A percentile compares a stretch with the other conserved stretches of the same genome.
Evolutionary conservation across 2,888 invertebrate species (phyloP).

Genomic region (Drosophila testacea): DNA sequence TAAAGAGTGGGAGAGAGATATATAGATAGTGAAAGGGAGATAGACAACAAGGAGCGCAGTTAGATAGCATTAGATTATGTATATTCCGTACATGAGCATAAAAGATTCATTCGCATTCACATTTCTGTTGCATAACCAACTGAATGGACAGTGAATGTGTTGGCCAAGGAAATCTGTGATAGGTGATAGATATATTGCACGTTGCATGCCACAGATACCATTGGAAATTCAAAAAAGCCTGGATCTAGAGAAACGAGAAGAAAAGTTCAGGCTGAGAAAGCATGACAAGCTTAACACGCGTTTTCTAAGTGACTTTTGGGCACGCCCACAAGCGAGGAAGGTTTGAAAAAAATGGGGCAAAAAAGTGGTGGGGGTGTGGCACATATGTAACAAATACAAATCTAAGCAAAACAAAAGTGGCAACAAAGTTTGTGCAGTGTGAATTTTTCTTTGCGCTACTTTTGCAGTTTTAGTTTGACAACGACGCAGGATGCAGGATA

Average conservation of each 20-base stretch:
- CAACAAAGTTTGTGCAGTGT: conserved; percentile 67
- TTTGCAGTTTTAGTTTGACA: conserved; percentile 47
- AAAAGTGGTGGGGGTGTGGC: too few species aligned
- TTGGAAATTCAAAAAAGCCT: conserved; percentile 8
- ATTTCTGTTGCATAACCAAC: conserved; percentile 46
- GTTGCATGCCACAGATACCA: conserved; percentile 4
- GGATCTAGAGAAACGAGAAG: not conserved
- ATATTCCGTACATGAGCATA: conserved; percentile 13
- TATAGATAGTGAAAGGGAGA: not conserved
- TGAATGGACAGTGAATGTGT: conserved; percentile 7
- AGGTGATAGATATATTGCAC: conserved; percentile 1
- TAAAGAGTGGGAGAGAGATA: not conserved
- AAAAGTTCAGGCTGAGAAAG: not conserved
- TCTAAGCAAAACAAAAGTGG: conserved; percentile 72
- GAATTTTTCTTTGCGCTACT: conserved; percentile 50
- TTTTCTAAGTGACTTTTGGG: conserved; percentile 26
- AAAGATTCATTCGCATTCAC: conserved; percentile 33
- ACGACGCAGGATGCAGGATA: conserved; percentile 22
- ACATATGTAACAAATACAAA: conserved; percentile 34
- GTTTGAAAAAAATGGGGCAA: conserved; percentile 9
- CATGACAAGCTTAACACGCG: conserved; percentile 27
- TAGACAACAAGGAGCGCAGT: not conserved
- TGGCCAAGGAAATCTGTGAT: conserved; percentile 2
- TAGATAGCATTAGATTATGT: conserved; percentile 32
- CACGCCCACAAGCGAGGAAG: conserved; percentile 10